phyloP scores from a whole-genome alignment of 53 echinoderm and acorn worm species.

The Astropecten irregularis region DNA sequence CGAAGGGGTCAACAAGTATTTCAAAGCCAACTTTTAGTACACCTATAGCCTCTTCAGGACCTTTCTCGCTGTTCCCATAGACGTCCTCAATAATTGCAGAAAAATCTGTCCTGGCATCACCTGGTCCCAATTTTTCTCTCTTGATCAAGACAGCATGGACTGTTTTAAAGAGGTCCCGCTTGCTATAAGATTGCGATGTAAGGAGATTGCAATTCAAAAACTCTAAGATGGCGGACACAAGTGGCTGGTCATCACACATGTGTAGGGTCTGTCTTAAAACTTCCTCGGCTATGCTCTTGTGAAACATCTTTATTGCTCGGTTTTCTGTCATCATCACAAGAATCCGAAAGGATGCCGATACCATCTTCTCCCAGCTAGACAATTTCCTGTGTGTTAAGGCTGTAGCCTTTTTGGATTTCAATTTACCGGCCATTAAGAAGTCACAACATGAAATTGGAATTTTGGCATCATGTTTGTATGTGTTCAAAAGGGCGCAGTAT shows the following conservation, averaged over 20 bases:
- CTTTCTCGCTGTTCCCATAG: neutral
- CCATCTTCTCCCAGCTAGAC: slow-evolving; percentile 54
- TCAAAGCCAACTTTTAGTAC: slow-evolving; percentile 37
- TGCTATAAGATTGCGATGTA: slow-evolving; percentile 19
- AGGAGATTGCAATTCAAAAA: slow-evolving; percentile 55
- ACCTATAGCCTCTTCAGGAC: neutral
- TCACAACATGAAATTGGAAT: slow-evolving; percentile 82
- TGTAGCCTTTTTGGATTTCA: neutral
- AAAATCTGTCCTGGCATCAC: slow-evolving; percentile 59
- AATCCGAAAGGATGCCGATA: slow-evolving; percentile 28
- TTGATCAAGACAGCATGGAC: slow-evolving; percentile 57
- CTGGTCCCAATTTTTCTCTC: slow-evolving; percentile 35
- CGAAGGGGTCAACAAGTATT: slow-evolving; percentile 31
- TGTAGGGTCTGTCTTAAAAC: slow-evolving; percentile 48
- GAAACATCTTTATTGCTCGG: slow-evolving; percentile 59
- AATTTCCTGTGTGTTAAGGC: neutral
- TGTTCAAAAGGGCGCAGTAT: slow-evolving; percentile 62
- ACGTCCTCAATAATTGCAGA: slow-evolving; percentile 66
- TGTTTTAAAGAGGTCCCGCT: neutral
- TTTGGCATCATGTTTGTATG: slow-evolving; percentile 48
- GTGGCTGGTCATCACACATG: slow-evolving; percentile 1
- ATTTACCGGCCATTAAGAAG: slow-evolving; percentile 42
- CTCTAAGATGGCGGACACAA: slow-evolving; percentile 51
- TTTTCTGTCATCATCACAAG: slow-evolving; percentile 29
- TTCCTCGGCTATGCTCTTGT: slow-evolving; percentile 59